These are phyloP conservation scores for Holacanthella duospinosa DNA, from an alignment of 2,888 invertebrate genomes.

Conservation along the genomic window DNA sequence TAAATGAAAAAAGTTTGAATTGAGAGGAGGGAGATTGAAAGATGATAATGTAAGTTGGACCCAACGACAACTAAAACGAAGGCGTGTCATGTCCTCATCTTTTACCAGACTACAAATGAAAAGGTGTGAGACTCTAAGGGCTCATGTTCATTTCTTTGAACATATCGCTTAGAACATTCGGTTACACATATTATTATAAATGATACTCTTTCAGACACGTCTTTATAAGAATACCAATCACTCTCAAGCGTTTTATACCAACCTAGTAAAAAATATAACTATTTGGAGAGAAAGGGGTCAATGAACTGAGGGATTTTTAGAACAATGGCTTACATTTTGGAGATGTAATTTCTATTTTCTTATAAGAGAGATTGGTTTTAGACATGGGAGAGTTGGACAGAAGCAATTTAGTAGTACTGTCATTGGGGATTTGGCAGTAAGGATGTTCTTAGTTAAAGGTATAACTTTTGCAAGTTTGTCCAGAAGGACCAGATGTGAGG, in stretches of 20 bases:
- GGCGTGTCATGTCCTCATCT: background rate
- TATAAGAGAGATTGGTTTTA: too few species aligned
- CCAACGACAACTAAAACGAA: background rate
- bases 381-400: background rate
- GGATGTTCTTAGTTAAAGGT: too few species aligned
- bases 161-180: background rate
- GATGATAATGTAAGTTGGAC: background rate
- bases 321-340: too few species aligned
- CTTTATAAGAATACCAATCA: background rate
- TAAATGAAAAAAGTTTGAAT: background rate
- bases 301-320: background rate
- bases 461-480: too few species aligned
- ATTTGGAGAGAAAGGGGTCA: background rate
- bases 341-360: too few species aligned
- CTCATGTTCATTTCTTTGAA: background rate
- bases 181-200: background rate
- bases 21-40: background rate
- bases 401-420: background rate
- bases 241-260: too few species aligned
- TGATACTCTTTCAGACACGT: background rate
- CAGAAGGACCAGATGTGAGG: too few species aligned
- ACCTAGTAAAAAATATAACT: too few species aligned
- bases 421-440: too few species aligned
- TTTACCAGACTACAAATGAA: background rate
- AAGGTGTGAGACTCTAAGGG: background rate